Percentiles rank a stretch among this genome's conserved stretches.
Evolutionary conservation across 2,888 invertebrate species (phyloP).

Genomic region (Drosophila meridiana): DNA sequence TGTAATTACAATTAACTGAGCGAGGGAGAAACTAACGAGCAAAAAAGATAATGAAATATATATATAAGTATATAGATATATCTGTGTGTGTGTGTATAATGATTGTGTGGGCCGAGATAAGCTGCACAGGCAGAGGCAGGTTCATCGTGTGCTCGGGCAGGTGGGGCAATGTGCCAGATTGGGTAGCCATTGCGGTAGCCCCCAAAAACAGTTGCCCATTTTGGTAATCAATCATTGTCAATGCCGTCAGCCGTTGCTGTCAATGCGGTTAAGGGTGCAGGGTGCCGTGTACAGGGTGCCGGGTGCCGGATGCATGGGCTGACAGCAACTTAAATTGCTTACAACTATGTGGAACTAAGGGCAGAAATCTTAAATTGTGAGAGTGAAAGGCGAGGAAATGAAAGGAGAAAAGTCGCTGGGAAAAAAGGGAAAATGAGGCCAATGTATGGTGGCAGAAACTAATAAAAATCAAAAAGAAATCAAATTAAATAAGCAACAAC

Average conservation of each 20-base stretch:
- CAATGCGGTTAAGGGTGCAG: slow-evolving; percentile 69
- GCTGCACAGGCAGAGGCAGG: slow-evolving; percentile 32
- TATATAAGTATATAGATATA: slow-evolving; percentile 12
- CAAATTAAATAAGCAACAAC: slow-evolving; percentile 76
- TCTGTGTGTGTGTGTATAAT: slow-evolving; percentile 21
- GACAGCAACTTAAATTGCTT: slow-evolving; percentile 64
- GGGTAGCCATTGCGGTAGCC: slow-evolving; percentile 55
- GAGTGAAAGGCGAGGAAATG: neutral
- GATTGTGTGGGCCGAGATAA: slow-evolving; percentile 37
- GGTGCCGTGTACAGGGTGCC: neutral
- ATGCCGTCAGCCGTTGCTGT: slow-evolving; percentile 70
- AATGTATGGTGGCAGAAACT: slow-evolving; percentile 53
- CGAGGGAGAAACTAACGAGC: slow-evolving; percentile 63
- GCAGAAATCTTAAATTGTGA: slow-evolving; percentile 10
- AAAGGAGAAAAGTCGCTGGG: slow-evolving; percentile 7
- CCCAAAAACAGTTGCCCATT: slow-evolving; percentile 61
- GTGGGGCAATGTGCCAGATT: slow-evolving; percentile 35
- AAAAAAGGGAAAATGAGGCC: slow-evolving; percentile 55
- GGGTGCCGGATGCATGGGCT: slow-evolving; percentile 24
- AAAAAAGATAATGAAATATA: slow-evolving; percentile 76
- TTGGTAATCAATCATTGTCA: slow-evolving; percentile 83
- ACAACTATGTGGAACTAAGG: slow-evolving; percentile 21
- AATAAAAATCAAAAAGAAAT: slow-evolving; percentile 79
- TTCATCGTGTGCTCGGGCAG: slow-evolving; percentile 32
- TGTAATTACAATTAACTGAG: slow-evolving; percentile 77